These are phyloP conservation scores for Gambusia holbrooki DNA, from an alignment of 2,113 vertebrate genomes.

Conservation along the genomic window DNA sequence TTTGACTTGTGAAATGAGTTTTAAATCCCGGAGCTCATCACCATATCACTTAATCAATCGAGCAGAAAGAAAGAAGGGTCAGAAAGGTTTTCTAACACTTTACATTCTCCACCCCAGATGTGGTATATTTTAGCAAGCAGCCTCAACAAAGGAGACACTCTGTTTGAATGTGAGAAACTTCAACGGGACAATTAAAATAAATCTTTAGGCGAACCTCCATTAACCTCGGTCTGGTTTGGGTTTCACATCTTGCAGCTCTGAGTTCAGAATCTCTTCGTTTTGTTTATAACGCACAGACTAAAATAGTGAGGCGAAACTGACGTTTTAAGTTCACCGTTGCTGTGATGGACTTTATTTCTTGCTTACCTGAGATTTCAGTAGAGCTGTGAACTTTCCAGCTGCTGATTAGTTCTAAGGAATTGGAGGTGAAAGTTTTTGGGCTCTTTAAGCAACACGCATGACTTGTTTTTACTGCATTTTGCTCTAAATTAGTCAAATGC, in stretches of 20 bases:
- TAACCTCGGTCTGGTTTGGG: conserved; percentile 73
- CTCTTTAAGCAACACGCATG: too few relatives aligned
- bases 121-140: conserved; percentile 65
- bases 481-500: too few relatives aligned
- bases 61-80: conserved; percentile 23
- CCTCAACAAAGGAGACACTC: conserved; percentile 75
- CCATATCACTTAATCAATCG: conserved; percentile 44
- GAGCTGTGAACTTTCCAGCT: conserved; percentile 46
- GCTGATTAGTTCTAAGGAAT: conserved; percentile 19
- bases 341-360: conserved; percentile 12
- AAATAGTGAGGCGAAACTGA: background rate
- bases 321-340: too few relatives aligned
- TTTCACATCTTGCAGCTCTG: conserved; percentile 61
- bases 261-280: conserved; percentile 61
- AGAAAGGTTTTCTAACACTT: conserved; percentile 55
- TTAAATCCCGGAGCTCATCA: conserved; percentile 40
- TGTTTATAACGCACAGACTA: conserved; percentile 71
- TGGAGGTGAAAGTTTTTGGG: too few relatives aligned
- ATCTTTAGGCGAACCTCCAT: conserved; percentile 78
- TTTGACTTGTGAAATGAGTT: conserved; percentile 26
- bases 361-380: conserved; percentile 39
- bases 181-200: conserved; percentile 81
- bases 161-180: conserved; percentile 76
- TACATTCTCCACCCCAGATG: conserved; percentile 67
- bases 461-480: too few relatives aligned